phyloP scores from a whole-genome alignment of 2,888 invertebrate species.

The Megastigmus dorsalis region DNA sequence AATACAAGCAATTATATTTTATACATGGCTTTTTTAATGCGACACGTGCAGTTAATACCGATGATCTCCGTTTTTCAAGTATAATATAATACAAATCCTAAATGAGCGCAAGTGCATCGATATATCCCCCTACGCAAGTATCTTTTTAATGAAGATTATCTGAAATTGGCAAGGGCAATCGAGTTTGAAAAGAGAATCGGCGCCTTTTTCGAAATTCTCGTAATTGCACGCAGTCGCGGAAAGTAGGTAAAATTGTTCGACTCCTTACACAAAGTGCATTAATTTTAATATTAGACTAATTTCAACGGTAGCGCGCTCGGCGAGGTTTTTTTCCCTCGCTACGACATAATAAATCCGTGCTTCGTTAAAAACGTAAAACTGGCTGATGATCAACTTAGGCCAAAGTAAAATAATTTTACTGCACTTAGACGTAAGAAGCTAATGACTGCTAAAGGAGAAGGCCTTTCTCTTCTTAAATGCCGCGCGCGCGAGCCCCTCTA shows the following conservation, averaged over 20 bases:
- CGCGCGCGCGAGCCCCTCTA: conserved; percentile 9
- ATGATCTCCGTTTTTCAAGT: conserved; percentile 1
- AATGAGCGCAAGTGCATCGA: too few relatives aligned
- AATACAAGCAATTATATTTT: too few relatives aligned
- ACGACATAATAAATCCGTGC: conserved; percentile 43
- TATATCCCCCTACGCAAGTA: background rate
- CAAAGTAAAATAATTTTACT: conserved; percentile 50
- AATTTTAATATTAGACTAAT: conserved; percentile 50
- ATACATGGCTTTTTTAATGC: conserved; percentile 20
- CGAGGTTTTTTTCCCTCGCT: conserved; percentile 29
- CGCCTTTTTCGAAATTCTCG: conserved; percentile 14
- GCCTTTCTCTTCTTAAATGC: conserved; percentile 44
- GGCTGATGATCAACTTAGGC: conserved; percentile 42
- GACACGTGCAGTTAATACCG: background rate
- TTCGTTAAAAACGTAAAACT: conserved; percentile 45
- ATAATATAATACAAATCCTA: too few relatives aligned
- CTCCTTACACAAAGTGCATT: conserved; percentile 32
- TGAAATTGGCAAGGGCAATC: conserved; percentile 15
- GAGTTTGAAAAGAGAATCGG: too few relatives aligned
- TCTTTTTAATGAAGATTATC: conserved; percentile 16
- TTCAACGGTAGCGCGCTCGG: conserved; percentile 43
- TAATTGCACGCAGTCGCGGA: conserved; percentile 13
- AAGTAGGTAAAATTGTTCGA: conserved; percentile 25
- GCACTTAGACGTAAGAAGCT: conserved; percentile 40
- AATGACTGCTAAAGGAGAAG: conserved; percentile 40